phyloP scores from a whole-genome alignment of 1,140 invertebrate genomes.

The Bombus affinis region DNA sequence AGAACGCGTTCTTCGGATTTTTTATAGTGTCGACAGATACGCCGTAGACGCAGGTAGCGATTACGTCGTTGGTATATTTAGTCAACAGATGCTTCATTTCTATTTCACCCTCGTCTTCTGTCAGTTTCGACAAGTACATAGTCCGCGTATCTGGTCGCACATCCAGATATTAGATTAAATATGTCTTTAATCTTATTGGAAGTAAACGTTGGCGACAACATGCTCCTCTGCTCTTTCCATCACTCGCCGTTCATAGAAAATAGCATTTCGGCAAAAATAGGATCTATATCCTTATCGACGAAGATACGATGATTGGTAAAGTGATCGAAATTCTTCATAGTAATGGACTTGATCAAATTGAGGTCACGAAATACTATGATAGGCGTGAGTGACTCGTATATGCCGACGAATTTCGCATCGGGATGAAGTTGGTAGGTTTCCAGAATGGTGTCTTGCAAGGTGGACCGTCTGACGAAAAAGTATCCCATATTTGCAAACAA shows the following conservation, averaged over 20 bases:
- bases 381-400: constrained; percentile 65
- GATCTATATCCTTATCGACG: constrained; percentile 59
- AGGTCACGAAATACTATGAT: constrained; percentile 74
- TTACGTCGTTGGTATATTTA: constrained; percentile 85
- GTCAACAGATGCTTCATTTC: constrained; percentile 61
- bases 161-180: constrained; percentile 65
- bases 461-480: rapidly evolving
- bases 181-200: constrained; percentile 72
- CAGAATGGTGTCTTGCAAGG: not conserved
- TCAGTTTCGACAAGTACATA: constrained; percentile 64
- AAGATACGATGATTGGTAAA: constrained; percentile 74
- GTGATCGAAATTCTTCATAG: constrained; percentile 71
- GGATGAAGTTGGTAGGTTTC: constrained; percentile 27
- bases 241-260: constrained; percentile 67
- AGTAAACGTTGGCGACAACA: constrained; percentile 75
- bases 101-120: not conserved
- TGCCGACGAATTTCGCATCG: constrained; percentile 66
- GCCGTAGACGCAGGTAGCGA: constrained; percentile 77
- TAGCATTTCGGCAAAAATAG: constrained; percentile 72
- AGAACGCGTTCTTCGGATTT: constrained; percentile 84
- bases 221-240: constrained; percentile 72
- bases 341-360: constrained; percentile 74
- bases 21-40: constrained; percentile 68
- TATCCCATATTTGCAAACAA: constrained; percentile 63
- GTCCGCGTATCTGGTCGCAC: constrained; percentile 33